Conservation (phyloP, 1,140 invertebrate species). For the Batillaria attramentaria region DNA sequence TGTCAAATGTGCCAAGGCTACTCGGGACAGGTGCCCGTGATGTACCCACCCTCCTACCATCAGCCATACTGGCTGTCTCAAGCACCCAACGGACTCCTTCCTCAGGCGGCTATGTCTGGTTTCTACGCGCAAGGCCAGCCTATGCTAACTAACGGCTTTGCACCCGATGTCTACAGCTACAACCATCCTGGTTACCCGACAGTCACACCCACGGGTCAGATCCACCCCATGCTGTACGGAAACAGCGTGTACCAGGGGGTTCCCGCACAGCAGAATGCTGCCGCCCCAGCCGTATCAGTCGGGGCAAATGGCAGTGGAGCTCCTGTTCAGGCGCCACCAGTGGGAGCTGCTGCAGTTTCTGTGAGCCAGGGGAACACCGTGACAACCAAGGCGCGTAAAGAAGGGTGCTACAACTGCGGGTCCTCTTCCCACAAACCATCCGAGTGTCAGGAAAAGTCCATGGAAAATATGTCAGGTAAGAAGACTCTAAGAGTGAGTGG, state of each 20-base stretch:
- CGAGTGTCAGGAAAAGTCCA: conserved; percentile 88
- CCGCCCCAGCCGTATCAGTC: background rate
- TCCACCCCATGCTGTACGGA: conserved; percentile 13
- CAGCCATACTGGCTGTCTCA: conserved; percentile 8
- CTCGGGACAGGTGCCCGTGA: background rate
- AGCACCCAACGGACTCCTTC: conserved; percentile 14
- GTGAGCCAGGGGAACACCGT: conserved; percentile 13
- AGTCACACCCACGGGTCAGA: background rate
- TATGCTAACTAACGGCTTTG: conserved; percentile 25
- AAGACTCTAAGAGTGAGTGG: too few relatives aligned
- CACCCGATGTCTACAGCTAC: conserved; percentile 20
- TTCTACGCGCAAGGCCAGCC: conserved; percentile 19
- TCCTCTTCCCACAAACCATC: conserved; percentile 82
- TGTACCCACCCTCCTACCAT: background rate
- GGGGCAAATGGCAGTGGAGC: background rate
- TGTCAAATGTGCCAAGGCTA: conserved; percentile 22
- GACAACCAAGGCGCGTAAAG: conserved; percentile 65
- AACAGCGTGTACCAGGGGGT: background rate
- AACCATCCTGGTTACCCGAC: conserved; percentile 4
- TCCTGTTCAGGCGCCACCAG: background rate
- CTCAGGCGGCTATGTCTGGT: background rate
- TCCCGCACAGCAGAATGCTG: conserved; percentile 17
- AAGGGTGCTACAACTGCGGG: conserved; percentile 84
- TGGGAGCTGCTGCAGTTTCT: background rate
- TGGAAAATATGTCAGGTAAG: conserved; percentile 76